phyloP scores from a whole-genome alignment of 1,140 invertebrate species.

The Brevipalpus yothersi region DNA sequence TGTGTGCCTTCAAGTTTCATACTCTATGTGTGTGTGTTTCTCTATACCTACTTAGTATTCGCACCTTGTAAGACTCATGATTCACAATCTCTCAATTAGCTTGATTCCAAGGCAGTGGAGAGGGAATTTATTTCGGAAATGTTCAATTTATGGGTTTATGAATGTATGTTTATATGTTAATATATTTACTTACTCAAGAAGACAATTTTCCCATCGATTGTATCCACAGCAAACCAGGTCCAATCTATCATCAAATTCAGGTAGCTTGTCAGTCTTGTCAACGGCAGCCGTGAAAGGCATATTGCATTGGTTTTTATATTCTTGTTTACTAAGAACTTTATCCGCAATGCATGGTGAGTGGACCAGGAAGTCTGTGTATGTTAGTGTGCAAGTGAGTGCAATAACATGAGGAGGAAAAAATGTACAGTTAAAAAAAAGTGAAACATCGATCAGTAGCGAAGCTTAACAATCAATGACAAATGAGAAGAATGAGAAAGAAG shows the following conservation, averaged over 20 bases:
- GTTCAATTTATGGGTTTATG: background rate
- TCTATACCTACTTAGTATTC: no score
- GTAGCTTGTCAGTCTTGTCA: background rate
- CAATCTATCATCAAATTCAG: background rate
- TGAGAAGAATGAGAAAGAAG: no score
- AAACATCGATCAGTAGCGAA: no score
- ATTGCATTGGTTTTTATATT: constrained; percentile 5
- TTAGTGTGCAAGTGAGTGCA: background rate
- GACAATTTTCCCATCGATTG: constrained; percentile 1
- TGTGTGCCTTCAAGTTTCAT: no score
- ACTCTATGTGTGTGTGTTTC: no score
- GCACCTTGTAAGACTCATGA: background rate
- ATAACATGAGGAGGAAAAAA: no score
- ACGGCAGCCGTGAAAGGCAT: constrained; percentile 1
- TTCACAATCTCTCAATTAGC: background rate
- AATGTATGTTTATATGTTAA: background rate
- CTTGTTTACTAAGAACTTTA: constrained; percentile 4
- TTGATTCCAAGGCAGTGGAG: background rate
- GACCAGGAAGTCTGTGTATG: constrained; percentile 6
- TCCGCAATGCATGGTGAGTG: constrained; percentile 10
- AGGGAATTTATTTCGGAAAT: no score
- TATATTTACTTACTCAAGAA: background rate
- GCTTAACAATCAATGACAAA: no score
- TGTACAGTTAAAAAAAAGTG: no score
- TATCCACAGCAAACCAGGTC: background rate